These are phyloP conservation scores for Neogale vison DNA, from an alignment of 2,113 vertebrate species.

Conservation along the genomic window DNA sequence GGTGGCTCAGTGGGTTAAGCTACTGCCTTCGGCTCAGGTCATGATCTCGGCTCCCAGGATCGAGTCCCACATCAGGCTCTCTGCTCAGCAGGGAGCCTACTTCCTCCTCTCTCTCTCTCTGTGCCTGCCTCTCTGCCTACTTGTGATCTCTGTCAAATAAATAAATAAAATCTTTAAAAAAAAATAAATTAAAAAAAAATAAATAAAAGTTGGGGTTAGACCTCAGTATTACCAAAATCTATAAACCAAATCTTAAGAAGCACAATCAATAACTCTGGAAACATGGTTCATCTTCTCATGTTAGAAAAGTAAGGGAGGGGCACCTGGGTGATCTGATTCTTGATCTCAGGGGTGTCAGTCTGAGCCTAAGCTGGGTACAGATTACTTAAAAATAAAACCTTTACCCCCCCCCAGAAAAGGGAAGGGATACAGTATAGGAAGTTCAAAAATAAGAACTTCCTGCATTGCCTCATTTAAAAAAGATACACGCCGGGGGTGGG, in stretches of 20 bases:
- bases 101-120: too few relatives aligned
- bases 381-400: neutral
- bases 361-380: neutral
- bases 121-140: too few relatives aligned
- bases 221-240: neutral
- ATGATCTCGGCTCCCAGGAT: too few relatives aligned
- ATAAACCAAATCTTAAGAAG: conserved; percentile 16
- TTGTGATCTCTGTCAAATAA: too few relatives aligned
- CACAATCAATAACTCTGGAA: neutral
- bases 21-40: too few relatives aligned
- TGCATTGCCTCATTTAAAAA: neutral
- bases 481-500: neutral
- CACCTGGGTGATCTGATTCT: neutral
- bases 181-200: too few relatives aligned
- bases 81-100: too few relatives aligned
- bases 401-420: neutral
- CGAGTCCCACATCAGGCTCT: too few relatives aligned
- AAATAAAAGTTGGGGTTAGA: neutral
- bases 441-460: neutral
- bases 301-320: neutral
- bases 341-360: neutral
- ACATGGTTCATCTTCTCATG: neutral
- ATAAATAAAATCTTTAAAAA: too few relatives aligned
- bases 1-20: too few relatives aligned
- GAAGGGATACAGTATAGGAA: neutral